A percentile compares a stretch with the other conserved stretches of the same genome.
phyloP scores from a whole-genome alignment of 2,113 vertebrate genomes.

The Macrotus californicus region DNA sequence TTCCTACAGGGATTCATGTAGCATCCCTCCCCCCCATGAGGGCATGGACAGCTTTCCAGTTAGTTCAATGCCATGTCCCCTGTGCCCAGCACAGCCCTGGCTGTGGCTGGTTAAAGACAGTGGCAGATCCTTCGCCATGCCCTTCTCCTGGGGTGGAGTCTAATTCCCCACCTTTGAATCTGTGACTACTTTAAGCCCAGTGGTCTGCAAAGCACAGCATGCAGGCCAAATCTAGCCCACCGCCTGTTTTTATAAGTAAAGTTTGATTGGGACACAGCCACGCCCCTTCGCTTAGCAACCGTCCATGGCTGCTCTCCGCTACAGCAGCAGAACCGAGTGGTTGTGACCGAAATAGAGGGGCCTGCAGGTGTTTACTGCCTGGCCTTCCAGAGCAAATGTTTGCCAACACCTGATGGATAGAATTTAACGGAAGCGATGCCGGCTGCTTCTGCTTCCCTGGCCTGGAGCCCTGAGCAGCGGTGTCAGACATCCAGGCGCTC shows the following conservation, averaged over 20 bases:
- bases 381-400: not conserved
- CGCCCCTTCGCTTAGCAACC: accelerated
- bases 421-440: not conserved
- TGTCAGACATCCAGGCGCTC: not conserved
- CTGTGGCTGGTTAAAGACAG: not conserved
- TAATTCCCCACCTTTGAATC: not conserved
- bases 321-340: accelerated
- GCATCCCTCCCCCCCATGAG: not conserved
- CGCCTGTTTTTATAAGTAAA: not conserved
- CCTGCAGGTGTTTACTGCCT: not conserved
- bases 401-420: not conserved
- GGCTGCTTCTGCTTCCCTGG: not conserved
- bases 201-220: not conserved
- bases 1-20: not conserved
- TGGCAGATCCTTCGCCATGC: not conserved
- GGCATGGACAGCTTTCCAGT: not conserved
- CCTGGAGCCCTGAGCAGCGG: not conserved
- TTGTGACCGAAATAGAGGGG: not conserved
- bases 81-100: not conserved
- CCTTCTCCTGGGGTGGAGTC: not conserved
- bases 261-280: not conserved
- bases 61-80: not conserved
- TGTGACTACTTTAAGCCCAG: not conserved
- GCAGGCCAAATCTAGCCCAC: not conserved
- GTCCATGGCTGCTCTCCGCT: not conserved